Conservation (phyloP, 2,797 vertebrate genomes). For the Galaxias olidus region DNA sequence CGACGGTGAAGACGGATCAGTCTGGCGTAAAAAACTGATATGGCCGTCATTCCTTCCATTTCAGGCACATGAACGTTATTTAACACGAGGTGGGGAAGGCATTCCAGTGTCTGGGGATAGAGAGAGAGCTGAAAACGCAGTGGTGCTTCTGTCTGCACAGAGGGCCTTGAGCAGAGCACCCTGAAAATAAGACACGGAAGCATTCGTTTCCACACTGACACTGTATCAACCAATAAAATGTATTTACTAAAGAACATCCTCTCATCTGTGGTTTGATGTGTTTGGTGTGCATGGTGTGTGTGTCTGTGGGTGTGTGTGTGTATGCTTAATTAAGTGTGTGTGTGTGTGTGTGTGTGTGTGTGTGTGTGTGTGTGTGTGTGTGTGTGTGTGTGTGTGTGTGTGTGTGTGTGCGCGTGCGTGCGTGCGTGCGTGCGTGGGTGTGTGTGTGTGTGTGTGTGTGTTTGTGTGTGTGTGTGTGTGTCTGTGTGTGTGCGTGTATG, state of each 20-base stretch:
- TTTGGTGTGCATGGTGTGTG: background rate
- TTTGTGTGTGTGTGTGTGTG: background rate
- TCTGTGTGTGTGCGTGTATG: slow-evolving; percentile 10
- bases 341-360: slow-evolving; percentile 7
- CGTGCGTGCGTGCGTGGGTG: too few relatives aligned
- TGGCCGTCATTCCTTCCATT: slow-evolving; percentile 25
- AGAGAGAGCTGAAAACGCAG: background rate
- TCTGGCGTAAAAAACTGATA: slow-evolving; percentile 54
- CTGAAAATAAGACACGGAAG: too few relatives aligned
- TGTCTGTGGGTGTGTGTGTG: too few relatives aligned
- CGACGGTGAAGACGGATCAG: slow-evolving; percentile 54
- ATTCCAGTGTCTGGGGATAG: slow-evolving; percentile 3
- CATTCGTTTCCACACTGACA: too few relatives aligned
- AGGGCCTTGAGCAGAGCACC: too few relatives aligned
- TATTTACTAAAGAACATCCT: too few relatives aligned
- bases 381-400: slow-evolving; percentile 10
- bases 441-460: too few relatives aligned
- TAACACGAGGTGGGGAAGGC: slow-evolving; percentile 35
- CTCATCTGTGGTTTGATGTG: background rate
- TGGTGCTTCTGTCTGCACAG: too few relatives aligned
- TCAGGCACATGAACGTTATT: slow-evolving; percentile 25
- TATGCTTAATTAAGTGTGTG: background rate
- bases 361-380: slow-evolving; percentile 6
- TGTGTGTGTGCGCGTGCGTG: background rate
- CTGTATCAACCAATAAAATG: too few relatives aligned